phyloP scores from a whole-genome alignment of 2,888 invertebrate genomes.

The Shargacucullia verbasci region DNA sequence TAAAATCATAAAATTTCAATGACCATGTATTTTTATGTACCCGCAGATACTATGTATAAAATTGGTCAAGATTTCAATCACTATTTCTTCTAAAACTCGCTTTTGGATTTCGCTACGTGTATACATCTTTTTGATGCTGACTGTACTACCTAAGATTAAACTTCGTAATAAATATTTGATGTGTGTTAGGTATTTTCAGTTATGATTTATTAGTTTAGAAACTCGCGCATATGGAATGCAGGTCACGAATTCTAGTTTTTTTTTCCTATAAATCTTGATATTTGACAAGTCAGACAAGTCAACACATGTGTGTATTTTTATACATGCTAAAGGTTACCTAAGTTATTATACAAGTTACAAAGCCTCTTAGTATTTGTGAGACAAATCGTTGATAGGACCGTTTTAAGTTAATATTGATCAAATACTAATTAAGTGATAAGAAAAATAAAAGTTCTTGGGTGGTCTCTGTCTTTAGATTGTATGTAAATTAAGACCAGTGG shows the following conservation, averaged over 20 bases:
- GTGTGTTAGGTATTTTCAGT: constrained; percentile 20
- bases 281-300: constrained; percentile 29
- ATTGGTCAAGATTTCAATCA: too few relatives aligned
- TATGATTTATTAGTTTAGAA: constrained; percentile 24
- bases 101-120: too few relatives aligned
- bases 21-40: too few relatives aligned
- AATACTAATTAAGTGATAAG: constrained; percentile 52
- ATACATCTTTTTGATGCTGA: too few relatives aligned
- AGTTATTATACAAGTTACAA: too few relatives aligned
- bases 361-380: too few relatives aligned
- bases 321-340: constrained; percentile 18
- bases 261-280: constrained; percentile 25
- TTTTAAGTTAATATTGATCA: constrained; percentile 23
- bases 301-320: constrained; percentile 14
- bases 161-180: too few relatives aligned
- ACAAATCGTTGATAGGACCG: constrained; percentile 10
- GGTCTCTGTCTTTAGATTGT: constrained; percentile 37
- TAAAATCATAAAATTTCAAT: too few relatives aligned
- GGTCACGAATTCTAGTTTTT: constrained; percentile 32
- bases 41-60: too few relatives aligned
- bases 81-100: too few relatives aligned
- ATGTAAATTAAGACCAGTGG: constrained; percentile 33
- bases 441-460: constrained; percentile 41
- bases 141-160: too few relatives aligned
- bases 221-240: constrained; percentile 14